Evolutionary conservation across 2,797 vertebrate species (phyloP), one percentile per base, ranked within the genome.

Genomic region (Macroramphosus scolopax): DNA sequence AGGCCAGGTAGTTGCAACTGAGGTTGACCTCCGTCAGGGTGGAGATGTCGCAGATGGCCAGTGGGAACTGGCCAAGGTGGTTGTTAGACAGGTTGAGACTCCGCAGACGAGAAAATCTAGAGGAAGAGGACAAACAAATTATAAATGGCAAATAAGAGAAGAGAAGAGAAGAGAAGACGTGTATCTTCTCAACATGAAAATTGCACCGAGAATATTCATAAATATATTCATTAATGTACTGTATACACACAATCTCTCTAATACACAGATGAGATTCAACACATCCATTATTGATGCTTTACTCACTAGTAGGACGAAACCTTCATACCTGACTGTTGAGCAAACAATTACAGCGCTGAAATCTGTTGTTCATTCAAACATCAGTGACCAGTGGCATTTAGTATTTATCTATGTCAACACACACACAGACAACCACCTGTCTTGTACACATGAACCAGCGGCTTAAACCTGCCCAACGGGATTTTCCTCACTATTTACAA

Each of bases 81-180:
- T 98, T 98, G 82, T 93, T 97, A 33, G 95, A 97, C 73, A 98
- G 90, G 83, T 98, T 98, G 83, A 98, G 93, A 87, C 95, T 98
- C 80, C 92, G 94, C 83, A 98, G 81, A 60, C 95, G 95, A 71
- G 92, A 91, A 84, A 98, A 97, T 85, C 95, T 98, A 77, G 20
- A 44, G 39, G 62, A 1, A 17, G 15, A 36, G n/a, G n/a, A n/a
- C n/a, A n/a, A n/a, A n/a, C n/a, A n/a, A n/a, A n/a, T n/a, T n/a
- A n/a, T n/a, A n/a, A n/a, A n/a, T n/a, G n/a, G n/a, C n/a, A n/a
- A n/a, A n/a, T n/a, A n/a, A n/a, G n/a, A n/a, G n/a, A n/a, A n/a
- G n/a, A n/a, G n/a, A 28, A 28, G 18, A 26, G 34, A 18, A 32
- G 20, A 47, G 14, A 12, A 5, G 3, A 5, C 6, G 29, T 26